Percentiles rank a stretch among this genome's conserved stretches.
Evolutionary conservation across 2,888 invertebrate species (phyloP).

Genomic region (Drosophila dives): DNA sequence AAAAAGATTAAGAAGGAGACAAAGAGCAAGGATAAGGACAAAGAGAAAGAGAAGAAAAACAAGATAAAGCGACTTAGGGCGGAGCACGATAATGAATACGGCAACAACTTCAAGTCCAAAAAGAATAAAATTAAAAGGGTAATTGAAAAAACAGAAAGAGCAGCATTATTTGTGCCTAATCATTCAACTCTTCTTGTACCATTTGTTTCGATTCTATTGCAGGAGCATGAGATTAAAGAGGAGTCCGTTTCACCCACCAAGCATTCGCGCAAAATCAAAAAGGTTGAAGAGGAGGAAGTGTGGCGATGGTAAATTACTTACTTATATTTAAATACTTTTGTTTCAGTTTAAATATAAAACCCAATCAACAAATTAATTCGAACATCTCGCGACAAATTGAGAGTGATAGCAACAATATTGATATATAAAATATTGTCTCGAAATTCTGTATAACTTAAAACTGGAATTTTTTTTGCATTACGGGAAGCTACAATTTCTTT

Average conservation of each 20-base stretch:
- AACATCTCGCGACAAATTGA: neutral
- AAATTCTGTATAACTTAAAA: neutral
- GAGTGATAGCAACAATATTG: neutral
- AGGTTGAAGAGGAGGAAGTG: conserved; percentile 92
- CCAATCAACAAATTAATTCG: neutral
- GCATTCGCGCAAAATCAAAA: conserved; percentile 88
- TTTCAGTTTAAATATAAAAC: neutral
- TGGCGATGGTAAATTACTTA: conserved; percentile 93
- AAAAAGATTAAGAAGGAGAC: conserved; percentile 84
- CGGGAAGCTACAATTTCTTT: neutral
- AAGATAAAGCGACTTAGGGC: conserved; percentile 87
- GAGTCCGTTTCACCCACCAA: conserved; percentile 86
- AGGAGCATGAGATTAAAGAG: conserved; percentile 59
- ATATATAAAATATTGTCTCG: neutral
- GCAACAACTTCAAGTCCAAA: conserved; percentile 85
- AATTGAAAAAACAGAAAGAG: neutral
- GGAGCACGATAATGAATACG: conserved; percentile 86
- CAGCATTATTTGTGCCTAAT: neutral
- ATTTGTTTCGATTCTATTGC: conserved; percentile 41
- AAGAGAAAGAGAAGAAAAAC: conserved; percentile 87
- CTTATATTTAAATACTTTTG: neutral
- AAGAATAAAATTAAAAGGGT: conserved; percentile 86
- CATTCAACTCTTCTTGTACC: neutral
- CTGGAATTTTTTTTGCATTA: neutral
- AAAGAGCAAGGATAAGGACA: conserved; percentile 86